Conservation (phyloP, 2,113 vertebrate genomes). For the Embiotoca jacksoni region DNA sequence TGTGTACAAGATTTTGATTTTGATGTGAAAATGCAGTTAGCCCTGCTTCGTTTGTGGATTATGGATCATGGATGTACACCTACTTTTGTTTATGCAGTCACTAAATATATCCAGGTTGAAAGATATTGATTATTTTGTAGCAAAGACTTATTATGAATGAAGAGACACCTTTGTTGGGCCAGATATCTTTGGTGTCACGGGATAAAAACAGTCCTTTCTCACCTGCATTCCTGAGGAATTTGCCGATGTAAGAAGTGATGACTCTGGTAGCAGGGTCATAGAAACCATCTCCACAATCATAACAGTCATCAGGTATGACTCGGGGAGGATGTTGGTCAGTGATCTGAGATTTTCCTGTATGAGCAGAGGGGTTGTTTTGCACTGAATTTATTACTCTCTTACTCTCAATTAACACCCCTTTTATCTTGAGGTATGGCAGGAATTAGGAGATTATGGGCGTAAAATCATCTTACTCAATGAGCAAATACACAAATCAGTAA, state of each 20-base stretch:
- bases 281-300: conserved; percentile 95
- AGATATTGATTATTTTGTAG: neutral
- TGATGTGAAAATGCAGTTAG: neutral
- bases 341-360: conserved; percentile 89
- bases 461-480: neutral
- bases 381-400: neutral
- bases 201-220: conserved; percentile 40
- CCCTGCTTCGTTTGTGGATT: neutral
- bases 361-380: conserved; percentile 17
- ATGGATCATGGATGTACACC: neutral
- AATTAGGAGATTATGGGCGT: no score
- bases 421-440: no score
- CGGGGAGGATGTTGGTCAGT: conserved; percentile 88
- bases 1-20: conserved; percentile 17
- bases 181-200: neutral
- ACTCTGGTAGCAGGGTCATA: conserved; percentile 89
- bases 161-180: neutral
- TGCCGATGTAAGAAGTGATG: conserved; percentile 83
- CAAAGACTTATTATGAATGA: conserved; percentile 1
- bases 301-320: conserved; percentile 88
- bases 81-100: neutral
- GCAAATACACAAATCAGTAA: neutral
- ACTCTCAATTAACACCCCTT: neutral
- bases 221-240: conserved; percentile 94
- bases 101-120: neutral